A percentile compares a stretch with the other conserved stretches of the same genome.
Evolutionary conservation across 2,797 vertebrate genomes (phyloP).

Genomic region (Cottoperca gobio): DNA sequence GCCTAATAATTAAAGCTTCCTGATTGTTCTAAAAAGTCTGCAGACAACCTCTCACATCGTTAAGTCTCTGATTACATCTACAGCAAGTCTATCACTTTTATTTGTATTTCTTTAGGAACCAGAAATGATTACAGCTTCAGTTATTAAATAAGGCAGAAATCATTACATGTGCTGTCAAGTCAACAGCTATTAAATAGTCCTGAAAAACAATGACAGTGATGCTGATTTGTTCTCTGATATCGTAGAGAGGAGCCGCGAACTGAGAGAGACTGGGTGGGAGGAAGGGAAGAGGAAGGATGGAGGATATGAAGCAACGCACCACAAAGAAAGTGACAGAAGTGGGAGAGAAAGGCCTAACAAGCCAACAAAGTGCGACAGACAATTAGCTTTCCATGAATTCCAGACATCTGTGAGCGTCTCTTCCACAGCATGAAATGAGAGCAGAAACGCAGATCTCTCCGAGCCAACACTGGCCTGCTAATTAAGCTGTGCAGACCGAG

Average conservation of each 20-base stretch:
- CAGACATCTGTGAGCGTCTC: constrained; percentile 57
- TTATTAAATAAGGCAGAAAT: constrained; percentile 69
- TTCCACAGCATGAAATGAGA: constrained; percentile 47
- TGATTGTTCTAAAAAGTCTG: constrained; percentile 71
- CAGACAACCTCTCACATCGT: constrained; percentile 68
- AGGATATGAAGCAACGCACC: constrained; percentile 1
- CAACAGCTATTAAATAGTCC: constrained; percentile 63
- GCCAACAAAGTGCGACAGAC: constrained; percentile 48
- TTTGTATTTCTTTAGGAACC: neutral
- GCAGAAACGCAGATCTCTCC: constrained; percentile 28
- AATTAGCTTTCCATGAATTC: constrained; percentile 65
- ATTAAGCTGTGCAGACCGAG: constrained; percentile 54
- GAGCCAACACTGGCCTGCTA: constrained; percentile 48
- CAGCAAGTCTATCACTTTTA: constrained; percentile 42
- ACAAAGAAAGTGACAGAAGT: constrained; percentile 16
- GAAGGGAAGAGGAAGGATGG: neutral
- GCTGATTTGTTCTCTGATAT: constrained; percentile 57
- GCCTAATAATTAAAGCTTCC: constrained; percentile 67
- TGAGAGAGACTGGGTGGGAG: constrained; percentile 8
- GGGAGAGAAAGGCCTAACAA: constrained; percentile 52
- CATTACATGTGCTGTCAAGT: constrained; percentile 66
- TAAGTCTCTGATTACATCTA: constrained; percentile 73
- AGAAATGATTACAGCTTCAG: constrained; percentile 62
- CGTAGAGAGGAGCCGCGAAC: constrained; percentile 7
- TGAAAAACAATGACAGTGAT: constrained; percentile 48